A percentile compares a stretch with the other conserved stretches of the same genome.
These are phyloP conservation scores for Itoplectis maculator DNA, from an alignment of 2,888 invertebrate genomes.

Conservation along the genomic window DNA sequence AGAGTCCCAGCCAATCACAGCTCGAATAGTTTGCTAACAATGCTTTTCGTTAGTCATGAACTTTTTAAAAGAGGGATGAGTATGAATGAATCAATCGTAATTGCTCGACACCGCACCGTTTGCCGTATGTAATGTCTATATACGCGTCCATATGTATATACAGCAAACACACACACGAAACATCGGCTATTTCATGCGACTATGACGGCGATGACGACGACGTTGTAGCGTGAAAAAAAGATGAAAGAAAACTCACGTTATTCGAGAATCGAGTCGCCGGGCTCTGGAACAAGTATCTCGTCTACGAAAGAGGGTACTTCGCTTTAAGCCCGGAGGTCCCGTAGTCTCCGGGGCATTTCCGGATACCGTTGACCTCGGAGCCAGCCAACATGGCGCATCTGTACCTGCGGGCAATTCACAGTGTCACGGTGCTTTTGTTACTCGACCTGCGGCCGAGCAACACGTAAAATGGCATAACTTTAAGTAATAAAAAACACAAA, in stretches of 20 bases:
- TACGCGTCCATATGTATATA: not conserved
- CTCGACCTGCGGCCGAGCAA: not conserved
- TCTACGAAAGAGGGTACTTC: constrained; percentile 63
- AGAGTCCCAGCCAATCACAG: too few species aligned
- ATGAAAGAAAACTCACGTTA: constrained; percentile 62
- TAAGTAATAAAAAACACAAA: not conserved
- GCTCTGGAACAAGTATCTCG: constrained; percentile 61
- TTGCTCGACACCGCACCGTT: constrained; percentile 7
- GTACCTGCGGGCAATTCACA: constrained; percentile 11
- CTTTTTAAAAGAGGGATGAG: too few species aligned
- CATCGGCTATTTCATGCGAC: not conserved
- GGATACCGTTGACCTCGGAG: constrained; percentile 59
- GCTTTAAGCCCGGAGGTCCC: constrained; percentile 58
- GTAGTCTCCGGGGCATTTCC: constrained; percentile 58
- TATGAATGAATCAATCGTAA: constrained; percentile 46
- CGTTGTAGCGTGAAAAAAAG: constrained; percentile 19
- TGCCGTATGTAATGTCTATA: not conserved
- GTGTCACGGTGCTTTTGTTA: constrained; percentile 5
- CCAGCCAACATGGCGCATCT: constrained; percentile 51
- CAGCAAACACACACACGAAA: too few species aligned
- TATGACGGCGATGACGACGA: not conserved
- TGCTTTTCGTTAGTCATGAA: too few species aligned
- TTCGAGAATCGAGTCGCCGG: constrained; percentile 57
- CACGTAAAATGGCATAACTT: not conserved
- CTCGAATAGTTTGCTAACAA: too few species aligned